Evolutionary conservation across 2,797 vertebrate genomes (phyloP), one percentile per base, ranked within the genome.

Genomic region (Aselliscus stoliczkanus): DNA sequence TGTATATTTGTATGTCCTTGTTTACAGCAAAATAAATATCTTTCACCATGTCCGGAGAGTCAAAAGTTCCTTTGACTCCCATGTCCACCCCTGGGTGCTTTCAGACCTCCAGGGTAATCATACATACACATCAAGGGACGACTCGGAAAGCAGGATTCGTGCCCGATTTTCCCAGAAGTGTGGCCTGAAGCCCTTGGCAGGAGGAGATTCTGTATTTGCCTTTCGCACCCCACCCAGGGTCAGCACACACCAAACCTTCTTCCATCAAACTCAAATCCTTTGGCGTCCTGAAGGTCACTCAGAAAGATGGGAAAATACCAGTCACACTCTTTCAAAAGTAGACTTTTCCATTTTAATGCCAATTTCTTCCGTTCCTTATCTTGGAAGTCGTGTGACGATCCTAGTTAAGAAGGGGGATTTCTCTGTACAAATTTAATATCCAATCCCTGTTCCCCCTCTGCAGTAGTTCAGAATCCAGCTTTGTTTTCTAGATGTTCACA

Each of bases 401-500:
- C 42, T 50, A 62, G 17, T 72, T 85, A 95, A 90, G 72, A 82
- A 73, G 31, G 20, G 7, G 11, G 52, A 87, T 77, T 90, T 96
- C 67, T 93, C 50, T 58, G 21, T 79, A 52, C 21, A 76, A 88
- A 90, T 93, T 88, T 62, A 88, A 52, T 79, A 82, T 44, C 44
- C 29, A 56, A 82, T 88, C 39, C 21, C 31, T 65, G 0, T 64
- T 93, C 14, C 69, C 69, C 90, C 34, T 95, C 72, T 83, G 94
- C 93, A 80, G 70, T 52, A 70, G 31, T 79, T 80, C 29, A 52
- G 85, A 86, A 27, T 72, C 73, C 65, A 60, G 27, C 72, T 95
- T 83, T 94, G 42, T 91, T 85, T 94, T 67, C 65, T 90, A 42
- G 47, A 93, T 88, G 88, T 84, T 93, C 65, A 12, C 31, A 13